Conservation (phyloP, 2,113 vertebrate genomes). For the Cyprinus carpio region DNA sequence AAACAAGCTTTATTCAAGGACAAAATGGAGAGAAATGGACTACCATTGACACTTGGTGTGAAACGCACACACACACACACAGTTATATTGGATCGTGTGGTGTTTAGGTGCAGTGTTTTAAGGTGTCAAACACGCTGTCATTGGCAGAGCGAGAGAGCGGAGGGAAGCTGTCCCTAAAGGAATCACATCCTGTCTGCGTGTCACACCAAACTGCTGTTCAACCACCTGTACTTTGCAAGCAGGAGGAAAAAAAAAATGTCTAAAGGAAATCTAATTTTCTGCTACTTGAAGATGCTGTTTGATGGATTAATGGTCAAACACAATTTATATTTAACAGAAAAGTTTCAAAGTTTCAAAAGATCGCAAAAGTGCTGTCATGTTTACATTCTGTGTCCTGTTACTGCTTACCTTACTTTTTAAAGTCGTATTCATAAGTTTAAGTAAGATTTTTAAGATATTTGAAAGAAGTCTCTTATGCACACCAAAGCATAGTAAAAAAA, state of each 20-base stretch:
- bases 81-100: background rate
- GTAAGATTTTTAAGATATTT: background rate
- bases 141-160: background rate
- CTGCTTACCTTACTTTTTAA: background rate
- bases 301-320: background rate
- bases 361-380: background rate
- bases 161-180: constrained; percentile 9
- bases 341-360: background rate
- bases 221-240: constrained; percentile 23
- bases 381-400: background rate
- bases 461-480: background rate
- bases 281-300: background rate
- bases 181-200: constrained; percentile 16
- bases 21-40: background rate
- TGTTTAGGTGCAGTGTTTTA: background rate
- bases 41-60: background rate
- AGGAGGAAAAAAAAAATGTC: background rate
- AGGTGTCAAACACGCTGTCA: background rate
- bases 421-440: background rate
- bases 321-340: background rate
- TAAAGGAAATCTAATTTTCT: background rate
- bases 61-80: constrained; percentile 20
- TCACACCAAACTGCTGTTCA: constrained; percentile 33
- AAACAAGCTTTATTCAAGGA: background rate
- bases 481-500: background rate